Percentiles rank a stretch among this genome's conserved stretches.
These are phyloP conservation scores for Hirtodrosophila duncani DNA, from an alignment of 2,888 invertebrate species.

Conservation along the genomic window DNA sequence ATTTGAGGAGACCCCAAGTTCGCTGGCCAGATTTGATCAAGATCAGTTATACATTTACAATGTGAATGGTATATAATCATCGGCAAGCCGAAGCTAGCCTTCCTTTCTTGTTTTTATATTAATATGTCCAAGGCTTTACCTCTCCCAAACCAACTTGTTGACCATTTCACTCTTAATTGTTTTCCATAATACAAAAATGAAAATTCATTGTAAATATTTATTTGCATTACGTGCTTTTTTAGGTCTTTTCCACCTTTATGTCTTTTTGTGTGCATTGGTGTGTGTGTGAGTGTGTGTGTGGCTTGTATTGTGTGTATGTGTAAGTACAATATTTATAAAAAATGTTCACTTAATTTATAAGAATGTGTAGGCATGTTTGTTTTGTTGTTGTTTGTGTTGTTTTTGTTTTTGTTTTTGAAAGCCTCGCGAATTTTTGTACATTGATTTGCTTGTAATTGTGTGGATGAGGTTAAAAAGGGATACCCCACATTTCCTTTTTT, in stretches of 20 bases:
- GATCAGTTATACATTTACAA: no score
- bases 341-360: slow-evolving; percentile 58
- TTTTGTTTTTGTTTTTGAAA: slow-evolving; percentile 37
- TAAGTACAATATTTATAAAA: slow-evolving; percentile 67
- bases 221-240: slow-evolving; percentile 47
- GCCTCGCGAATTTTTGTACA: slow-evolving; percentile 49
- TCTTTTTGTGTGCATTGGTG: slow-evolving; percentile 58
- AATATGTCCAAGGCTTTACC: no score
- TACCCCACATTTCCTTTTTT: background rate
- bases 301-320: slow-evolving; percentile 33
- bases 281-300: slow-evolving; percentile 37
- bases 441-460: slow-evolving; percentile 21
- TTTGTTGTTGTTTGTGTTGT: slow-evolving; percentile 29
- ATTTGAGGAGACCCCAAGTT: no score
- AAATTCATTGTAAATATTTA: slow-evolving; percentile 49
- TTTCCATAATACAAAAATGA: no score
- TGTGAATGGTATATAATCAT: no score
- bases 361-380: slow-evolving; percentile 59
- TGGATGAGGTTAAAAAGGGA: slow-evolving; percentile 20
- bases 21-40: no score
- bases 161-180: no score
- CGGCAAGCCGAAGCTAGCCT: no score
- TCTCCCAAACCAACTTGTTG: no score
- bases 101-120: no score
- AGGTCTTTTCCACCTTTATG: slow-evolving; percentile 67